phyloP scores from a whole-genome alignment of 1,140 invertebrate genomes.

The Cyclargus thomasi region DNA sequence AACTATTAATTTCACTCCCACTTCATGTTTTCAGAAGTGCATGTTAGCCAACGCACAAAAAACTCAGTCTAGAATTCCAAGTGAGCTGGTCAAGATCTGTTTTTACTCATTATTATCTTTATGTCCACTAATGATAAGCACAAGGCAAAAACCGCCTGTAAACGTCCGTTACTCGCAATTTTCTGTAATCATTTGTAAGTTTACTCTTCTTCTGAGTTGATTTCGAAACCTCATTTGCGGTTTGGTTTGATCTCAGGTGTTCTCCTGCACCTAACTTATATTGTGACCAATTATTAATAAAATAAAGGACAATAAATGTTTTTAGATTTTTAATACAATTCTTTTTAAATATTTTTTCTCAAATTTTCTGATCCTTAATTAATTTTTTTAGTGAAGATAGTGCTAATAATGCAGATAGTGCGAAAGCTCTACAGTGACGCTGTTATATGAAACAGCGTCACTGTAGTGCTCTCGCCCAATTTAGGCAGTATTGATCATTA shows the following conservation, averaged over 20 bases:
- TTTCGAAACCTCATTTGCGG: constrained; percentile 56
- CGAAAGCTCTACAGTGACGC: too few species aligned
- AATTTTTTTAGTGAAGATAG: too few species aligned
- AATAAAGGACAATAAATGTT: neutral
- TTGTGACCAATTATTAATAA: constrained; percentile 25
- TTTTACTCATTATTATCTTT: constrained; percentile 19
- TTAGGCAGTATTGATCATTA: too few species aligned
- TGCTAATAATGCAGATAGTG: too few species aligned
- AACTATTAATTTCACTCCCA: too few species aligned
- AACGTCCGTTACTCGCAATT: constrained; percentile 54
- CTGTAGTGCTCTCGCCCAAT: too few species aligned
- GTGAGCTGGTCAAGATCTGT: neutral
- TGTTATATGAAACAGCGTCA: too few species aligned
- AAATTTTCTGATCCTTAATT: too few species aligned
- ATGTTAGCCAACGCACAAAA: neutral
- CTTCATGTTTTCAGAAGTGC: too few species aligned
- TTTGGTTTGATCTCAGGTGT: constrained; percentile 51
- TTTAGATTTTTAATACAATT: too few species aligned
- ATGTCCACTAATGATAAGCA: constrained; percentile 26
- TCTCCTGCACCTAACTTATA: constrained; percentile 33
- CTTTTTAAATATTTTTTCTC: too few species aligned
- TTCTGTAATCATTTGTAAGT: constrained; percentile 53
- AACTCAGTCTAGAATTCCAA: neutral
- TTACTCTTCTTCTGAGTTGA: constrained; percentile 42
- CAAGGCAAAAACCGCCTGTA: constrained; percentile 38